Evolutionary conservation across 2,888 invertebrate genomes (phyloP).

Genomic region (Hydroisotoma schaefferi): DNA sequence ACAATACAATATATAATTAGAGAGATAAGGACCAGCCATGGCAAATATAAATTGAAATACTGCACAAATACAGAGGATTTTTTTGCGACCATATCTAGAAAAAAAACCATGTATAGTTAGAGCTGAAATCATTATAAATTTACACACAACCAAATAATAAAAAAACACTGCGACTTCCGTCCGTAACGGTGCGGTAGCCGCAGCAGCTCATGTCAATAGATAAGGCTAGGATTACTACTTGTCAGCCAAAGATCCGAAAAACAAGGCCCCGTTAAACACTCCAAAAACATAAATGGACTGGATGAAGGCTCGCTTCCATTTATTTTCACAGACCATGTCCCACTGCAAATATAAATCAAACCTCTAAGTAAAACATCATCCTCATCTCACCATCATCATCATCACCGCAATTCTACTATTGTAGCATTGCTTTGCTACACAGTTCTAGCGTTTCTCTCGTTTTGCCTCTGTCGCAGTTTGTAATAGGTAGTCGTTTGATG

Average conservation of each 20-base stretch:
- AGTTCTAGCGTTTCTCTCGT: too few species aligned
- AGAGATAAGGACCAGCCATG: constrained; percentile 70
- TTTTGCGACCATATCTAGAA: constrained; percentile 65
- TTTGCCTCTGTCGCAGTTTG: too few species aligned
- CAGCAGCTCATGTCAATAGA: too few species aligned
- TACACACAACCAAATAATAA: too few species aligned
- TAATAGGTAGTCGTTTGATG: background rate
- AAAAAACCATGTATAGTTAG: background rate
- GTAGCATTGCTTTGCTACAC: too few species aligned
- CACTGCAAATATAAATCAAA: constrained; percentile 58
- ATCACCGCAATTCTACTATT: background rate
- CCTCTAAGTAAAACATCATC: background rate
- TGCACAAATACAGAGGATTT: constrained; percentile 72
- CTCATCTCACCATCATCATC: background rate
- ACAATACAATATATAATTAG: constrained; percentile 55
- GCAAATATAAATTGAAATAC: constrained; percentile 67
- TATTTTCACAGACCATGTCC: constrained; percentile 71
- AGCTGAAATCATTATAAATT: background rate
- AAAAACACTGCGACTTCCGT: too few species aligned
- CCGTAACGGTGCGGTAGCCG: too few species aligned
- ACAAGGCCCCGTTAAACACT: constrained; percentile 72
- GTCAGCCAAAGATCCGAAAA: constrained; percentile 74
- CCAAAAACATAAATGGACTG: constrained; percentile 62
- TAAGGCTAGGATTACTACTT: constrained; percentile 57
- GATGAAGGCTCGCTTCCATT: constrained; percentile 78